Conservation (phyloP, 2,113 vertebrate species). For the Ciconia boyciana region DNA sequence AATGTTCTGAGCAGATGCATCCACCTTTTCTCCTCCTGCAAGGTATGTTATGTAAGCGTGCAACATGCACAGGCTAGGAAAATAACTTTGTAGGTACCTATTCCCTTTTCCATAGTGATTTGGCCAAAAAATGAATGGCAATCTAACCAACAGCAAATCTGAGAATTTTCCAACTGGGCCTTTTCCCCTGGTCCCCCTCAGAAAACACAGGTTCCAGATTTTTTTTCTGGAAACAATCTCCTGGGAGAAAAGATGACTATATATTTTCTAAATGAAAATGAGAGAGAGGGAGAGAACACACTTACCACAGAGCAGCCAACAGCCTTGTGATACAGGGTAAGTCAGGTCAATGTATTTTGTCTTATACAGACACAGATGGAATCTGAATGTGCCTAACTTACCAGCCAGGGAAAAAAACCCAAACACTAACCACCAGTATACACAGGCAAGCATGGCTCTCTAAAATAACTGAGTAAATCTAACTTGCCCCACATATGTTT, state of each 20-base stretch:
- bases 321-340: background rate
- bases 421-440: background rate
- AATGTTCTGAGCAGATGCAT: background rate
- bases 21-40: background rate
- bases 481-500: background rate
- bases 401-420: accelerated
- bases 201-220: background rate
- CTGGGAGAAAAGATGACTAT: background rate
- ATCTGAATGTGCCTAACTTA: background rate
- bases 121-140: background rate
- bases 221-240: background rate
- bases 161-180: background rate
- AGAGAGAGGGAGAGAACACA: background rate
- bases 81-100: background rate
- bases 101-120: background rate
- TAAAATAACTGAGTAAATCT: background rate
- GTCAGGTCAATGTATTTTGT: background rate
- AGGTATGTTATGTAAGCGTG: background rate
- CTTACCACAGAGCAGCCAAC: background rate
- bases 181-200: accelerated
- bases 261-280: background rate
- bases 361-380: background rate
- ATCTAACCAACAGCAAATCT: background rate
- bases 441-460: background rate
- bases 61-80: background rate